Percentiles rank a stretch among this genome's conserved stretches.
phyloP scores from a whole-genome alignment of 2,797 vertebrate genomes.

The Lindbergichthys nudifrons region DNA sequence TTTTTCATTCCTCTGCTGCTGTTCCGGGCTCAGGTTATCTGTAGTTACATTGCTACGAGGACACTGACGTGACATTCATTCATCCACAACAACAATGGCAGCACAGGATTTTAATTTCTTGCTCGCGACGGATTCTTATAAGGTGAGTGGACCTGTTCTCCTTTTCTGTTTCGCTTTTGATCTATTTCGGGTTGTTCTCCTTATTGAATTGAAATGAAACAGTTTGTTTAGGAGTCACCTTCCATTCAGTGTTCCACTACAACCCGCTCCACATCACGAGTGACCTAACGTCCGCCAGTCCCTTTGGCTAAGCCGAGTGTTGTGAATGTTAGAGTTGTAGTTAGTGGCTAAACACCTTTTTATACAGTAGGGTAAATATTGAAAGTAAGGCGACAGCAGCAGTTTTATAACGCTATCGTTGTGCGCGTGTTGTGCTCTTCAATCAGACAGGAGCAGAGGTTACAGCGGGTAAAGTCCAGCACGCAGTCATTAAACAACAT shows the following conservation, averaged over 20 bases:
- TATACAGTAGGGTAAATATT: not conserved
- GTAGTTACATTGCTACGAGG: not conserved
- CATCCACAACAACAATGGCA: conserved; percentile 77
- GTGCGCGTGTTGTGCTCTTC: not conserved
- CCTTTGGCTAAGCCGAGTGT: not conserved
- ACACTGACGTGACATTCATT: conserved; percentile 52
- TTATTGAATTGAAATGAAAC: not conserved
- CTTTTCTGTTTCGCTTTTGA: fast-evolving
- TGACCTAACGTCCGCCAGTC: not conserved
- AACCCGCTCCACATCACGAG: too few relatives aligned
- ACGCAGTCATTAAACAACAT: not conserved
- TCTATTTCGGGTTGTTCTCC: not conserved
- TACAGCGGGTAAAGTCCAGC: not conserved
- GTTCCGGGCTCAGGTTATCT: too few relatives aligned
- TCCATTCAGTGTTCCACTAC: too few relatives aligned
- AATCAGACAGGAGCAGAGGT: not conserved
- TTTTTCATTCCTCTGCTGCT: not conserved
- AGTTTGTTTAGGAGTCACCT: not conserved
- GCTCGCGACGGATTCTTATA: conserved; percentile 86
- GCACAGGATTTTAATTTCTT: conserved; percentile 84
- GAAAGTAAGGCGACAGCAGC: not conserved
- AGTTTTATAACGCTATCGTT: not conserved
- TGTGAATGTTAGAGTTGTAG: not conserved
- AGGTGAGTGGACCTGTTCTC: conserved; percentile 71
- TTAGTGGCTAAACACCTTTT: too few relatives aligned